Percentiles rank a stretch among this genome's conserved stretches.
Evolutionary conservation across 1,140 invertebrate species (phyloP).

Genomic region (Asobara japonica): DNA sequence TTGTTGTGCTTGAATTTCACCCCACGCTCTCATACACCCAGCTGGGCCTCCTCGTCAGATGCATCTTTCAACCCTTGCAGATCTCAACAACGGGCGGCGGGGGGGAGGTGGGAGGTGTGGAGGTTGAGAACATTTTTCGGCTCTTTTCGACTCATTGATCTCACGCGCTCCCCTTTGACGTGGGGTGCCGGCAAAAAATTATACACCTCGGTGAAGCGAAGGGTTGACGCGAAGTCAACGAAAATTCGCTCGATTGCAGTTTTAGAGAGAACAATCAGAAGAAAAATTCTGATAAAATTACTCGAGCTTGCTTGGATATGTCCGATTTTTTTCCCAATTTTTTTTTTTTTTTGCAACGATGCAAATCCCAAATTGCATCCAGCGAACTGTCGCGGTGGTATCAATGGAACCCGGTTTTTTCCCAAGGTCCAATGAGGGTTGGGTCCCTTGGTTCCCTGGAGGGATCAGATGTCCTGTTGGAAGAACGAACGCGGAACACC

Average conservation of each 20-base stretch:
- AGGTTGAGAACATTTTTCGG: neutral
- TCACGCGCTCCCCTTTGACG: slow-evolving; percentile 13
- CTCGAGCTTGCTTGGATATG: no score
- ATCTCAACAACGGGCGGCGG: neutral
- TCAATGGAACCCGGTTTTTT: no score
- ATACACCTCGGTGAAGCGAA: slow-evolving; percentile 11
- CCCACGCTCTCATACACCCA: slow-evolving; percentile 11
- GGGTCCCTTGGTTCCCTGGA: no score
- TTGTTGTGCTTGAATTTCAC: slow-evolving; percentile 31
- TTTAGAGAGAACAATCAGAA: neutral
- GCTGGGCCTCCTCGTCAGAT: slow-evolving; percentile 23
- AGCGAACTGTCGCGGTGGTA: no score
- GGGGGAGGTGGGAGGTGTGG: neutral
- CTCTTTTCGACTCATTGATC: slow-evolving; percentile 19
- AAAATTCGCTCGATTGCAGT: neutral
- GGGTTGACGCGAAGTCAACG: neutral
- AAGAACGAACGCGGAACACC: no score
- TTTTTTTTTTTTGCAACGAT: no score
- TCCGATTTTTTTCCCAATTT: no score
- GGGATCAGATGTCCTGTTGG: no score
- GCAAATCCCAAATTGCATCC: no score
- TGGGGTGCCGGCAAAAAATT: slow-evolving; percentile 4
- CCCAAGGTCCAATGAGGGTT: no score
- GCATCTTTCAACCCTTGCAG: slow-evolving; percentile 3
- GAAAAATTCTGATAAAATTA: no score